Percentiles rank a stretch among this genome's conserved stretches.
These are phyloP conservation scores for Platycheirus albimanus DNA, from an alignment of 2,888 invertebrate genomes.

Conservation along the genomic window DNA sequence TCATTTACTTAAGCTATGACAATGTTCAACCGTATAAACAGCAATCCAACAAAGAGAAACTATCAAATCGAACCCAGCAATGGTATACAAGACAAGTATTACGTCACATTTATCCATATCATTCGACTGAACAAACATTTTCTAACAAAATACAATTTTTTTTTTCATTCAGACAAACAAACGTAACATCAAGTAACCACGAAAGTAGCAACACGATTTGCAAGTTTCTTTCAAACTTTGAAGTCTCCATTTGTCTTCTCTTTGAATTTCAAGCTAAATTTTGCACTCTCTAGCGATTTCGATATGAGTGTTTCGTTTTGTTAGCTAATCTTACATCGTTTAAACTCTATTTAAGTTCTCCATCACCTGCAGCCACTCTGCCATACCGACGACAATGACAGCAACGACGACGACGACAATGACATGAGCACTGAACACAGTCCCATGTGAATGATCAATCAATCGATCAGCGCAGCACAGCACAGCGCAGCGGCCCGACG, in stretches of 20 bases:
- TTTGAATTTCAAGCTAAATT: neutral
- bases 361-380: neutral
- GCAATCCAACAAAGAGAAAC: too few species aligned
- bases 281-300: neutral
- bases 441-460: constrained; percentile 53
- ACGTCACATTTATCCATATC: too few species aligned
- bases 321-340: constrained; percentile 39
- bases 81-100: too few species aligned
- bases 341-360: constrained; percentile 18
- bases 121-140: too few species aligned
- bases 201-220: too few species aligned
- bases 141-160: too few species aligned
- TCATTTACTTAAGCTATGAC: too few species aligned
- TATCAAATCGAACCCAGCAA: too few species aligned
- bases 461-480: constrained; percentile 53
- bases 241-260: neutral
- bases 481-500: too few species aligned
- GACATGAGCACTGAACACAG: constrained; percentile 3
- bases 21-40: too few species aligned
- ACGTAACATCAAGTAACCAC: too few species aligned
- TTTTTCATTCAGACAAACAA: too few species aligned
- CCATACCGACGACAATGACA: neutral
- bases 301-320: constrained; percentile 23
- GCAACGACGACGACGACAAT: neutral
- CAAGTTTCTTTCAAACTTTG: neutral